A percentile compares a stretch with the other conserved stretches of the same genome.
These are phyloP conservation scores for Hystrix cristata DNA, from an alignment of 2,113 vertebrate species.

Conservation along the genomic window DNA sequence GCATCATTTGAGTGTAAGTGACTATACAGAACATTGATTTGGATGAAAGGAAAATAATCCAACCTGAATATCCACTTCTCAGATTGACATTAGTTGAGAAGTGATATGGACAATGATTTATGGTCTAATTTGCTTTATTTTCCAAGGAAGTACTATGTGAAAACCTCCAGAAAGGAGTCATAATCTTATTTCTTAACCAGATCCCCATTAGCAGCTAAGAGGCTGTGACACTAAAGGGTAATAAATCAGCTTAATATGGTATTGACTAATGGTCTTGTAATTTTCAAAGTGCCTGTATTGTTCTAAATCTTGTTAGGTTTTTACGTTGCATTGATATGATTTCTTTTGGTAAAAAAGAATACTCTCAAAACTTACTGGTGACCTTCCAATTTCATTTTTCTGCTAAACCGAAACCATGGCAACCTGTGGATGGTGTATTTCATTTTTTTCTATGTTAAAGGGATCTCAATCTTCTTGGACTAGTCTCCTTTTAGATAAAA, in stretches of 20 bases:
- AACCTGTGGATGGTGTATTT: conserved; percentile 60
- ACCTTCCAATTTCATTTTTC: conserved; percentile 72
- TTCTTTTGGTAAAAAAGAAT: conserved; percentile 63
- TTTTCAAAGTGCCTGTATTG: conserved; percentile 73
- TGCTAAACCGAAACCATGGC: conserved; percentile 71
- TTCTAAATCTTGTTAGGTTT: conserved; percentile 74
- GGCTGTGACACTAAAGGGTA: conserved; percentile 47
- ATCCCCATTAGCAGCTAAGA: conserved; percentile 58
- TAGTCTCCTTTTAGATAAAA: conserved; percentile 64
- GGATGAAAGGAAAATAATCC: neutral
- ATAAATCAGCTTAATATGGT: conserved; percentile 77
- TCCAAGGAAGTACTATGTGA: conserved; percentile 2
- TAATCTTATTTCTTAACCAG: conserved; percentile 65
- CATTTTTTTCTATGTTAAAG: conserved; percentile 69
- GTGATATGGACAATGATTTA: conserved; percentile 66
- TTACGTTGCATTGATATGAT: conserved; percentile 64
- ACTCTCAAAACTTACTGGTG: conserved; percentile 65
- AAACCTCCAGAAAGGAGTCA: conserved; percentile 63
- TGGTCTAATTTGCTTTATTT: conserved; percentile 77
- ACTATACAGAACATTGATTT: conserved; percentile 14
- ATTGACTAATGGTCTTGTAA: conserved; percentile 79
- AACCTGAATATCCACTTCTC: conserved; percentile 50
- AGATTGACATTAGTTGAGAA: conserved; percentile 48
- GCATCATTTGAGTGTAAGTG: conserved; percentile 48
- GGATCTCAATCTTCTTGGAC: conserved; percentile 44